Percentiles rank a stretch among this genome's conserved stretches.
phyloP scores from a whole-genome alignment of 2,888 invertebrate genomes.

The Conops quadrifasciatus region DNA sequence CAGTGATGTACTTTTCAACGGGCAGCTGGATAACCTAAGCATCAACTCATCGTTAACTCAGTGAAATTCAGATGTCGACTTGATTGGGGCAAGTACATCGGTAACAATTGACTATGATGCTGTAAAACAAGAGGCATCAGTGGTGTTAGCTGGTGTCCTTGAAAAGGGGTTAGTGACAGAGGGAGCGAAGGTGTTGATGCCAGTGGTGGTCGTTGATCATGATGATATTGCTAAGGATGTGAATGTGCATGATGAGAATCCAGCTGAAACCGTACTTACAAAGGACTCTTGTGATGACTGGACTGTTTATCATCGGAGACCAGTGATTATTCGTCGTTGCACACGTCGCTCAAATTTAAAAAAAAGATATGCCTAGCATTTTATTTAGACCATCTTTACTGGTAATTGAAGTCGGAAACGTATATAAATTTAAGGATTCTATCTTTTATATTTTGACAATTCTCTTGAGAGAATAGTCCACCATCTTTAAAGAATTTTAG shows the following conservation, averaged over 20 bases:
- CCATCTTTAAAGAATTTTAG: neutral
- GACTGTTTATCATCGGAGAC: conserved; percentile 26
- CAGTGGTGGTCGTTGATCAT: conserved; percentile 19
- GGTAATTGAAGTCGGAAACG: neutral
- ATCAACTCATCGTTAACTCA: conserved; percentile 58
- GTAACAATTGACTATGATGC: neutral
- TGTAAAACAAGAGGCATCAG: neutral
- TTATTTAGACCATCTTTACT: neutral
- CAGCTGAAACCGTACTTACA: conserved; percentile 9
- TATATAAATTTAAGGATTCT: neutral
- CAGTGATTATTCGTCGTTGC: conserved; percentile 25
- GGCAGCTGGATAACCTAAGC: conserved; percentile 60
- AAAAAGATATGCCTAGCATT: neutral
- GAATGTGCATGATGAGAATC: neutral
- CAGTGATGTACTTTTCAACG: conserved; percentile 63
- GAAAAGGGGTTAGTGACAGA: neutral
- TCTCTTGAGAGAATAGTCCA: neutral
- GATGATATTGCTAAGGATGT: conserved; percentile 5
- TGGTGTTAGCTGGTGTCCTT: neutral
- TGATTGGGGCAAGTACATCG: neutral
- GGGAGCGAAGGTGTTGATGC: neutral
- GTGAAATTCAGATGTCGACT: conserved; percentile 44
- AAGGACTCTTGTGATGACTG: conserved; percentile 3
- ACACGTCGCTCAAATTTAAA: conserved; percentile 5
- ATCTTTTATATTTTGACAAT: neutral